A percentile compares a stretch with the other conserved stretches of the same genome.
These are phyloP conservation scores for Nomada ruficornis DNA, from an alignment of 2,888 invertebrate species.

Conservation along the genomic window DNA sequence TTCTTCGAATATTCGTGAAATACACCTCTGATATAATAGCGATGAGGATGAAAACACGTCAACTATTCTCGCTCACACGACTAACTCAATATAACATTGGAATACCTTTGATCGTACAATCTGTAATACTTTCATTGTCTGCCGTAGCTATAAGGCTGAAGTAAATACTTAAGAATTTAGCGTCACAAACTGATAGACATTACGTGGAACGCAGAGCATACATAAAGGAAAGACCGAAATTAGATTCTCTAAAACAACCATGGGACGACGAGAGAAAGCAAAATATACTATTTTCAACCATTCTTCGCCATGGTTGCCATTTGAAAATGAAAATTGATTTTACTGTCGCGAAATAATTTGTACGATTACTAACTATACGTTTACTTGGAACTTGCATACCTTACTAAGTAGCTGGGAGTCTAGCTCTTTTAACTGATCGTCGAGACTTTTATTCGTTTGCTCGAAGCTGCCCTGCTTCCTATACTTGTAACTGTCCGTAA, in stretches of 20 bases:
- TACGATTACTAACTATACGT: constrained; percentile 57
- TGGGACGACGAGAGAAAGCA: constrained; percentile 9
- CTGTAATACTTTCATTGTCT: constrained; percentile 76
- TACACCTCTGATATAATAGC: background rate
- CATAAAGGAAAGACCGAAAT: constrained; percentile 6
- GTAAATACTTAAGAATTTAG: constrained; percentile 63
- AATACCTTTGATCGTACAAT: constrained; percentile 79
- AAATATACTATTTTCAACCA: constrained; percentile 10
- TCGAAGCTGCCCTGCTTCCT: constrained; percentile 88
- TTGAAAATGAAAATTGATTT: constrained; percentile 6
- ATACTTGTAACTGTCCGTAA: constrained; percentile 86
- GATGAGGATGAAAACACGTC: constrained; percentile 20
- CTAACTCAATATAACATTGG: constrained; percentile 67
- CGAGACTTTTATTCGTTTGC: constrained; percentile 90
- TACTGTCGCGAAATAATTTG: constrained; percentile 13
- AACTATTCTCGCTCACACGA: constrained; percentile 58
- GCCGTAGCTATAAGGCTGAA: constrained; percentile 73
- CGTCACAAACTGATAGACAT: constrained; percentile 50
- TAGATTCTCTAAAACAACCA: constrained; percentile 25
- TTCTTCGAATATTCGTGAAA: background rate
- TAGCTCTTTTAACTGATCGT: constrained; percentile 92
- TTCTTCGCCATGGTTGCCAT: background rate
- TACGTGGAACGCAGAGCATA: constrained; percentile 5
- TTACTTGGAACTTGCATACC: constrained; percentile 81
- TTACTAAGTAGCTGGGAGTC: constrained; percentile 91